phyloP scores from a whole-genome alignment of 2,113 vertebrate genomes.

The Natator depressus region DNA sequence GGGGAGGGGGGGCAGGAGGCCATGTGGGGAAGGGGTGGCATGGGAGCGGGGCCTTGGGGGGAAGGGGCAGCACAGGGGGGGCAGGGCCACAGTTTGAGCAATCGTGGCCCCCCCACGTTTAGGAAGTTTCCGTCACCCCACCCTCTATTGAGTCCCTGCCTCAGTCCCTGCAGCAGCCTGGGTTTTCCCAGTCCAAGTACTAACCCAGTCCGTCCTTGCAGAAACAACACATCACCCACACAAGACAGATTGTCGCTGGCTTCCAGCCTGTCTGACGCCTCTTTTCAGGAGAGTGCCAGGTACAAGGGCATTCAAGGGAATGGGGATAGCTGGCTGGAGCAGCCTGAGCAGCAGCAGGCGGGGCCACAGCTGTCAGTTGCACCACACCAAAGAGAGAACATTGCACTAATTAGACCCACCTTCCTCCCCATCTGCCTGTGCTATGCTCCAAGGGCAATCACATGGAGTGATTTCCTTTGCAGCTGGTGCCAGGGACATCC shows the following conservation, averaged over 20 bases:
- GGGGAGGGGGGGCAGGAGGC: too few species aligned
- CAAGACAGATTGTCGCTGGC: neutral
- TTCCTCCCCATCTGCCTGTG: neutral
- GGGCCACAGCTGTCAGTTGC: neutral
- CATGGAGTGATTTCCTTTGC: neutral
- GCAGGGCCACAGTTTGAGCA: too few species aligned
- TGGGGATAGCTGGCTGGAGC: neutral
- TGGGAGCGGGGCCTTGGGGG: too few species aligned
- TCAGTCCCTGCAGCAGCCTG: neutral
- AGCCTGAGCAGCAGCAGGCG: neutral
- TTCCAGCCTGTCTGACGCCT: neutral
- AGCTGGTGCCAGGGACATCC: neutral
- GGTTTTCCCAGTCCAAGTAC: neutral
- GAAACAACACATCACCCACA: neutral
- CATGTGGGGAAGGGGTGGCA: too few species aligned
- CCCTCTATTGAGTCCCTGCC: neutral
- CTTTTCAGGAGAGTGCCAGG: neutral
- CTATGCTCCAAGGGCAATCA: neutral
- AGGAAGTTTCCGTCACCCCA: too few species aligned
- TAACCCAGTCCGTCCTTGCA: neutral
- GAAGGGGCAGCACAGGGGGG: too few species aligned
- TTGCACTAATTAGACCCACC: neutral
- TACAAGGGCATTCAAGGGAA: neutral
- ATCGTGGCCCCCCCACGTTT: too few species aligned
- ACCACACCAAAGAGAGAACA: neutral